Percentiles rank a stretch among this genome's conserved stretches.
Conservation (phyloP, 2,888 invertebrate genomes). For the Protodeltote pygarga region DNA sequence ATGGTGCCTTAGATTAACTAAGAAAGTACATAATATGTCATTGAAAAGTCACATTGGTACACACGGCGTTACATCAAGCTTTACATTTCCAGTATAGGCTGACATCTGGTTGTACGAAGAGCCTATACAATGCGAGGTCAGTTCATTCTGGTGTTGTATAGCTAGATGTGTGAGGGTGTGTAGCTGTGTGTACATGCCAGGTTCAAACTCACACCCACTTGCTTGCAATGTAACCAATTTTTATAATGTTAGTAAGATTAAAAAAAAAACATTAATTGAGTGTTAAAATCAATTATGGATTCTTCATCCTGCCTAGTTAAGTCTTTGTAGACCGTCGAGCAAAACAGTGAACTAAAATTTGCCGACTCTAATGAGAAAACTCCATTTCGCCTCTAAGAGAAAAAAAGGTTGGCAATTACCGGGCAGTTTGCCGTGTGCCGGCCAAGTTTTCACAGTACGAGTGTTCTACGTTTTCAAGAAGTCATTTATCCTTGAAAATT, state of each 20-base stretch:
- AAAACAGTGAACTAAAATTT: constrained; percentile 69
- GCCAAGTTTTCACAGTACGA: constrained; percentile 25
- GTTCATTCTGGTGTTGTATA: too few species aligned
- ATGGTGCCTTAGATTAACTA: too few species aligned
- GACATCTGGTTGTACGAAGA: too few species aligned
- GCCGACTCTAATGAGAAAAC: constrained; percentile 76
- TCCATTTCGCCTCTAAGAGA: constrained; percentile 62
- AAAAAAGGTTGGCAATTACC: constrained; percentile 68
- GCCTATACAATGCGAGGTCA: too few species aligned
- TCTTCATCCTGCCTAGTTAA: constrained; percentile 42
- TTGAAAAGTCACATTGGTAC: too few species aligned
- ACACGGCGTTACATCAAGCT: too few species aligned
- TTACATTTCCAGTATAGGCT: too few species aligned
- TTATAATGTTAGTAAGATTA: neutral
- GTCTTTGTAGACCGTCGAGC: constrained; percentile 44
- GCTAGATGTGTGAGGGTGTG: too few species aligned
- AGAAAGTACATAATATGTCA: too few species aligned
- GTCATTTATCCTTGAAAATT: constrained; percentile 3
- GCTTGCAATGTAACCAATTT: too few species aligned
- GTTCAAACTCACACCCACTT: too few species aligned
- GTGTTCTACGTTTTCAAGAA: neutral
- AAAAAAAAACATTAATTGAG: constrained; percentile 22
- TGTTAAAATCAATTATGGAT: constrained; percentile 59
- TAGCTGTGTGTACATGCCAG: too few species aligned
- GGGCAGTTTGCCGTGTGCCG: constrained; percentile 43